A percentile compares a stretch with the other conserved stretches of the same genome.
Evolutionary conservation across 2,888 invertebrate genomes (phyloP).

Genomic region (Calliopum simillimum): DNA sequence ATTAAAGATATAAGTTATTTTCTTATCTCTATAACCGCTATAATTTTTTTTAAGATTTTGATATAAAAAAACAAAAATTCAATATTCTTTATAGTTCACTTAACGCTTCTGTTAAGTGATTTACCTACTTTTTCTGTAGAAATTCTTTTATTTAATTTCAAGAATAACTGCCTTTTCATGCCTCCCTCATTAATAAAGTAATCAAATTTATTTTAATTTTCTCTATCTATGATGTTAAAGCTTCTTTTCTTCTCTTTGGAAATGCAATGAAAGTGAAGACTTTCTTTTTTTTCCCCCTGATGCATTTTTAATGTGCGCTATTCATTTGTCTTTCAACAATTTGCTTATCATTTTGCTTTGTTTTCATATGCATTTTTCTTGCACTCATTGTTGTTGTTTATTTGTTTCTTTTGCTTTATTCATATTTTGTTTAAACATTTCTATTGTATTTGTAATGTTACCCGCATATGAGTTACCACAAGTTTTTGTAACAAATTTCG

Average conservation of each 20-base stretch:
- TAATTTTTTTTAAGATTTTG: no score
- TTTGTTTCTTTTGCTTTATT: background rate
- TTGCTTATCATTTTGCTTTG: constrained; percentile 17
- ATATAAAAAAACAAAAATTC: background rate
- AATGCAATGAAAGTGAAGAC: background rate
- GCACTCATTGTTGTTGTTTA: background rate
- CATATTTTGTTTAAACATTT: background rate
- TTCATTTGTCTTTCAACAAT: constrained; percentile 7
- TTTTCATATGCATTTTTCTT: constrained; percentile 7
- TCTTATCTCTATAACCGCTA: no score
- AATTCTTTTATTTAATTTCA: background rate
- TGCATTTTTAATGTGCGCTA: background rate
- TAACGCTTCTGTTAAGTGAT: constrained; percentile 1
- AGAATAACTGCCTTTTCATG: background rate
- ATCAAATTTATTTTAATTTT: constrained; percentile 13
- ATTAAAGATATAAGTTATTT: no score
- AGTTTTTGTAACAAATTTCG: background rate
- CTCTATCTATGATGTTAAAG: background rate
- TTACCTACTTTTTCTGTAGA: background rate
- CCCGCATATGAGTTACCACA: background rate
- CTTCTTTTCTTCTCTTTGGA: background rate
- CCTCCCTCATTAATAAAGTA: constrained; percentile 18
- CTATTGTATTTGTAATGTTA: background rate
- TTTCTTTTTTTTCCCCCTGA: constrained; percentile 9
- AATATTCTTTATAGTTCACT: background rate